A percentile compares a stretch with the other conserved stretches of the same genome.
These are phyloP conservation scores for Calyptomena viridis DNA, from an alignment of 2,113 vertebrate genomes.

Conservation along the genomic window DNA sequence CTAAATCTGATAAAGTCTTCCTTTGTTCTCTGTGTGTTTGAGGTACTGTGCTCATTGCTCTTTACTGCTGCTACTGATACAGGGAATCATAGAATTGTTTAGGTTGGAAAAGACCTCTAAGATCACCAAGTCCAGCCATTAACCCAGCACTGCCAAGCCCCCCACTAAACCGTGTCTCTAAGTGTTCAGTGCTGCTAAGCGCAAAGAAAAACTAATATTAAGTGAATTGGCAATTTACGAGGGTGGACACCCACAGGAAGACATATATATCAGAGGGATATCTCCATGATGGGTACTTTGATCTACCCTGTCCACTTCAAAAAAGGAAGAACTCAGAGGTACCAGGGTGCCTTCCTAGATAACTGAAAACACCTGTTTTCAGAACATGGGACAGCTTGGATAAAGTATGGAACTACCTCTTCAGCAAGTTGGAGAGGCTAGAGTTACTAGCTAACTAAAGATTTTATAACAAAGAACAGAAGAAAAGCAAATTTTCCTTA, in stretches of 20 bases:
- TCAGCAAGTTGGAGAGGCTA: neutral
- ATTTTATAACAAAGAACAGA: neutral
- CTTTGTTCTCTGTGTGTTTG: neutral
- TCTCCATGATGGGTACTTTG: neutral
- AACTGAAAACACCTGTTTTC: neutral
- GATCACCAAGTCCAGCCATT: neutral
- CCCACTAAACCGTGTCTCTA: neutral
- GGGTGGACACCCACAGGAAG: neutral
- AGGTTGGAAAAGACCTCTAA: neutral
- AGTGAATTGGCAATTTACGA: neutral
- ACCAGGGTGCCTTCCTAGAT: neutral
- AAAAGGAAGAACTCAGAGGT: neutral
- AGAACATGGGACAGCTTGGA: neutral
- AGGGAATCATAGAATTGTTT: neutral
- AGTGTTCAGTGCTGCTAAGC: neutral
- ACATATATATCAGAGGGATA: rapidly evolving
- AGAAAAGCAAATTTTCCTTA: neutral
- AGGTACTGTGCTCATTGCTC: neutral
- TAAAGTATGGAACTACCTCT: neutral
- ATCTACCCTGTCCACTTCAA: neutral
- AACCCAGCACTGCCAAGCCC: neutral
- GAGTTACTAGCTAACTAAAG: neutral
- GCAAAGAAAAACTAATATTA: neutral
- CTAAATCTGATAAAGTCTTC: neutral
- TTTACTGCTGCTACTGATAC: neutral